Base-by-base conservation (phyloP, 2,888 invertebrate species). In the Amiota minor region DNA sequence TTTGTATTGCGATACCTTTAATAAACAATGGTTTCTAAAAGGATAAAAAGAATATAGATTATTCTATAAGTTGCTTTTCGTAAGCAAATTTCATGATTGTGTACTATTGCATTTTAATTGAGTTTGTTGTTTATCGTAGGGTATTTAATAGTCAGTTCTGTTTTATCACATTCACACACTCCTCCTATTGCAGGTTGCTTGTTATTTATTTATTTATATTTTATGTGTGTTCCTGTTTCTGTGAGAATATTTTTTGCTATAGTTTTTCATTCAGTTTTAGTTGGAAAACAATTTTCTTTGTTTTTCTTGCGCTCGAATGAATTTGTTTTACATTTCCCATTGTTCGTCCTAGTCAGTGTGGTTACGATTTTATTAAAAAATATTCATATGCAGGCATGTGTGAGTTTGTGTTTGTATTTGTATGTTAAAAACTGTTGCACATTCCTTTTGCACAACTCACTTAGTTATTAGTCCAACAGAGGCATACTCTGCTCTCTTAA, bases 261-360 rank as follows among this genome's bases (percentile, higher is more conserved):
- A 67, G 50, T 67, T 67, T 67, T 67, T 50, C 67, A 67, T 67
- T 2, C 35, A 35, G 35, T 35, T 35, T 67, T 67, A 50, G 9
- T 50, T 67, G 67, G 23, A 50, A 67, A 67, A 67, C 50, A 67
- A 67, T 67, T 67, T 67, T 49, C 67, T 23, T 50, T 67, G 67
- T 65, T 67, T 67, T 50, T 20, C 16, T 35, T 65, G 47, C n/a
- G 65, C 65, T 65, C 16, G 46, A n/a, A 14, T 47, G 65, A 47
- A 47, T 65, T 20, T 10, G 47, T 56, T 56, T 56, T 9, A 9
- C 10, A n/a, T 35, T 59, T 35, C n/a, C 14, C 47, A 16, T 65
- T n/a, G 65, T 65, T 65, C n/a, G n/a, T n/a, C 35, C 35, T 35
- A 1, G 65, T 35, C 35, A 35, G 16, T 65, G 65, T 65, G 20